Base-by-base conservation (phyloP, 2,113 vertebrate species). In the Melanotaenia duboulayi region DNA sequence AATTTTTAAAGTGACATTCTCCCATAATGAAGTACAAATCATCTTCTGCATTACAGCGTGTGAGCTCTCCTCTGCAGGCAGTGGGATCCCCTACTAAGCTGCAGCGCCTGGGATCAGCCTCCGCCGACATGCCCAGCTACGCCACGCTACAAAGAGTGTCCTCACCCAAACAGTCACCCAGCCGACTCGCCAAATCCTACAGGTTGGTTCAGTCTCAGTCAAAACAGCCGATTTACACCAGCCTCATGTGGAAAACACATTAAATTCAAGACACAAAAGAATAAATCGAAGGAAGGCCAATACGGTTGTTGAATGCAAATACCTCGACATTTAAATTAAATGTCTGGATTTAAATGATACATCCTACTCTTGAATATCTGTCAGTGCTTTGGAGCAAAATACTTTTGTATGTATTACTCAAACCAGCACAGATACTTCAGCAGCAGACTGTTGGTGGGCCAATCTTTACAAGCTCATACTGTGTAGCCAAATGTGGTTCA, bases 171-270 rank as follows among this genome's bases (percentile, higher is more conserved):
- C 96, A 97, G 91, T 98, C 97, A 35, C 97, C 97, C 68, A 95
- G 96, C 91, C 95, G 97, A 71, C 96, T 97, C 74, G 97, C 97
- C 93, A 98, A 98, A 93, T 98, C 97, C 84, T 97, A 97, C 95
- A 98, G 91, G 91, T 91, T 37, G 20, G 78, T 81, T 35, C 19
- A n/a, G 2, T 25, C 24, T 44, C 39, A n/a, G 22, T 65, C 28
- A 11, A 9, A 23, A 35, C 12, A 12, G 16, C 20, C 10, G 5
- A 67, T 77, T 72, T 48, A 40, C 23, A 11, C 23, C 7, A 35
- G 22, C 10, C 13, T 56, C 8, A n/a, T 73, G 14, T 42, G 35
- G 13, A 5, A 11, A 35, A 44, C n/a, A 24, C 28, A 44, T 58
- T 69, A 56, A 1, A 1, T 16, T 44, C 13, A n/a, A 32, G 50